Conservation (phyloP, 1,140 invertebrate species). For the Saxidomus purpurata region DNA sequence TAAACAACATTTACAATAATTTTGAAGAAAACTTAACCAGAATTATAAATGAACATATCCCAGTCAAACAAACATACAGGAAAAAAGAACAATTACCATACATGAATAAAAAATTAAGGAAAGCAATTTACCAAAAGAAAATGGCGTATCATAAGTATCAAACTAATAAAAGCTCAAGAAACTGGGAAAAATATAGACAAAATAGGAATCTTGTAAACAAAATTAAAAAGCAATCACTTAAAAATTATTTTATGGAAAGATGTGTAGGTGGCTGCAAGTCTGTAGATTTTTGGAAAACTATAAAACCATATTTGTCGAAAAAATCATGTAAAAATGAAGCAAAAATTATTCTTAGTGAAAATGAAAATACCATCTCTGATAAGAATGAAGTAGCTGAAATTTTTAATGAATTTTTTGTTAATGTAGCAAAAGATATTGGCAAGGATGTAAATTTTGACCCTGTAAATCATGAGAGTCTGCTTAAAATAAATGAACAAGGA, state of each 20-base stretch:
- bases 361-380: conserved; percentile 28
- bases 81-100: background rate
- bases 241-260: conserved; percentile 33
- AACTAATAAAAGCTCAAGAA: conserved; percentile 17
- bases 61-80: background rate
- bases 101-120: conserved; percentile 18
- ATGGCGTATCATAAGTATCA: conserved; percentile 2
- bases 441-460: conserved; percentile 59
- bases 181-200: conserved; percentile 29
- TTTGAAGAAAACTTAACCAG: background rate
- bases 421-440: conserved; percentile 35
- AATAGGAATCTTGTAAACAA: background rate
- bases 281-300: conserved; percentile 19
- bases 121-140: conserved; percentile 27
- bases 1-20: background rate
- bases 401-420: conserved; percentile 52
- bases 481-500: conserved; percentile 38
- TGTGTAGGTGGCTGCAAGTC: conserved; percentile 21
- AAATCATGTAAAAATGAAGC: background rate
- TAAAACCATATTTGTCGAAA: conserved; percentile 33
- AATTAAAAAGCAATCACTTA: conserved; percentile 1
- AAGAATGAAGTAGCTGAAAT: no score
- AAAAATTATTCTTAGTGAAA: conserved; percentile 41
- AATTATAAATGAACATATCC: conserved; percentile 41
- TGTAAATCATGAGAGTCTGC: conserved; percentile 32